Conservation (phyloP, 2,888 invertebrate species). For the Euproctis similis region DNA sequence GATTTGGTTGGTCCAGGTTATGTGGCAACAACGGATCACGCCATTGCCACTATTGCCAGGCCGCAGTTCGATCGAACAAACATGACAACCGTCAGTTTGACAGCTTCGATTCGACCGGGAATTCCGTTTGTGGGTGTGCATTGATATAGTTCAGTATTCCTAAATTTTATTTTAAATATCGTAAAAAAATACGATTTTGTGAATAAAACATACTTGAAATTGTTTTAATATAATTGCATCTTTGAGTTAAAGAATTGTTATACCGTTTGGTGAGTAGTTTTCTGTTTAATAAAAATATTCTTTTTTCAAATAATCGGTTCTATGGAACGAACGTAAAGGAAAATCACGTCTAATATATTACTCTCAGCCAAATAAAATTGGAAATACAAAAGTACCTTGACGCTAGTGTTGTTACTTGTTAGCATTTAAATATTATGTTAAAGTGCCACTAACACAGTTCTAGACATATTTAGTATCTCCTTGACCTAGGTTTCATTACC, state of each 20-base stretch:
- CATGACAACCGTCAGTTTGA: slow-evolving; percentile 19
- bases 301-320: not conserved
- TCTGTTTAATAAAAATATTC: slow-evolving; percentile 12
- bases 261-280: slow-evolving; percentile 42
- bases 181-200: slow-evolving; percentile 13
- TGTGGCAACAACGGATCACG: too few relatives aligned
- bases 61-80: slow-evolving; percentile 25
- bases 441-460: too few relatives aligned
- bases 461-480: too few relatives aligned
- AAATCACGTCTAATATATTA: slow-evolving; percentile 13
- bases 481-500: slow-evolving; percentile 53
- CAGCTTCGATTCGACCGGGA: slow-evolving; percentile 23
- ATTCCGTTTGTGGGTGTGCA: slow-evolving; percentile 57
- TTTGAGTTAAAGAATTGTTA: slow-evolving; percentile 27
- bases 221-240: slow-evolving; percentile 8
- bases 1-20: too few relatives aligned
- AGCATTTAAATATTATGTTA: too few relatives aligned
- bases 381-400: too few relatives aligned
- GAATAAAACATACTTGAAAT: slow-evolving; percentile 21
- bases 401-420: too few relatives aligned
- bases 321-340: slow-evolving; percentile 33
- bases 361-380: too few relatives aligned
- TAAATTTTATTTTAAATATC: slow-evolving; percentile 11
- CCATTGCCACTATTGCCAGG: not conserved
- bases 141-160: too few relatives aligned